Conservation (phyloP, 1,140 invertebrate genomes). For the Zeugodacus cucurbitae region DNA sequence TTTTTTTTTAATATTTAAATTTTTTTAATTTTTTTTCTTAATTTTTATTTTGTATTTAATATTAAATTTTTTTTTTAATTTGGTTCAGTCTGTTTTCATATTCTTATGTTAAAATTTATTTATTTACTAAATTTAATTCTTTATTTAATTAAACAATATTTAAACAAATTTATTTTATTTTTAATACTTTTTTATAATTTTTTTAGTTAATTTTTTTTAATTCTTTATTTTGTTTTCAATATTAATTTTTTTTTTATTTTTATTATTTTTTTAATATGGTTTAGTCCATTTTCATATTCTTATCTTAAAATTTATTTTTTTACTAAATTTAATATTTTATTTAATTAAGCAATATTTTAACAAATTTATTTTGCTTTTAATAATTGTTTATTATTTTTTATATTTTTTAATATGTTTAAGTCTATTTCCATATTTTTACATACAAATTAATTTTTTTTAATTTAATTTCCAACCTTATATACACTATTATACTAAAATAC, state of each 20-base stretch:
- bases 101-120: neutral
- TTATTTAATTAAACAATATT: no score
- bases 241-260: neutral
- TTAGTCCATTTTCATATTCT: neutral
- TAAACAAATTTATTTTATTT: no score
- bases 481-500: neutral
- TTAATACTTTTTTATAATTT: no score
- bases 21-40: neutral
- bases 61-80: neutral
- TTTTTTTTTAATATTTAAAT: neutral
- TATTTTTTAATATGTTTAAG: neutral
- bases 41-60: neutral
- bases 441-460: neutral
- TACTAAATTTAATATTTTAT: no score
- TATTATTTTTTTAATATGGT: neutral
- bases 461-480: neutral
- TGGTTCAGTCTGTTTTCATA: neutral
- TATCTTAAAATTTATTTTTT: no score
- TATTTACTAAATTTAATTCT: no score
- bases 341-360: no score
- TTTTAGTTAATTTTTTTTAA: no score
- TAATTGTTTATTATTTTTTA: neutral
- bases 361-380: slow-evolving; percentile 27
- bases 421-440: no score
- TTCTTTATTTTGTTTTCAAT: slow-evolving; percentile 21